Conservation (phyloP, 2,888 invertebrate species). For the Heliconius sara region DNA sequence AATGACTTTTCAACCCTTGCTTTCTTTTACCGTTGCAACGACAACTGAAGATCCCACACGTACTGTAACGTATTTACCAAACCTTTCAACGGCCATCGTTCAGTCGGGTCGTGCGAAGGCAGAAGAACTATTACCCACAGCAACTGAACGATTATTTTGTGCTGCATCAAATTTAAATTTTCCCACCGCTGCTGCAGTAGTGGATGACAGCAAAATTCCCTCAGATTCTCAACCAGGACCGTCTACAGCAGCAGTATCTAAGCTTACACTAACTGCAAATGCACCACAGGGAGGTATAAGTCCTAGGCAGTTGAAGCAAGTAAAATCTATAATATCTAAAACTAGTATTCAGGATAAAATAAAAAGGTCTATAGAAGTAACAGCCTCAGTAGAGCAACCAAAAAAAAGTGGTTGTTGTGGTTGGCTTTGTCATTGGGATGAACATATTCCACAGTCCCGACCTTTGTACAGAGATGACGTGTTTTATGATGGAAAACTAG, state of each 20-base stretch:
- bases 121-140: constrained; percentile 54
- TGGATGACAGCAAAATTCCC: constrained; percentile 55
- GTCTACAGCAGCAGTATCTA: constrained; percentile 62
- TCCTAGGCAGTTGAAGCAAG: constrained; percentile 67
- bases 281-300: constrained; percentile 65
- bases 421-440: constrained; percentile 68
- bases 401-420: constrained; percentile 64
- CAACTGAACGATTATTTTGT: constrained; percentile 60
- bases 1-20: constrained; percentile 70
- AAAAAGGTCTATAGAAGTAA: constrained; percentile 57
- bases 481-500: constrained; percentile 71
- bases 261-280: constrained; percentile 63
- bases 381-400: constrained; percentile 52
- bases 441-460: constrained; percentile 67
- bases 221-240: constrained; percentile 60
- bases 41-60: constrained; percentile 66
- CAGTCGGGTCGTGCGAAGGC: constrained; percentile 54
- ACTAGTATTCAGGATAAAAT: constrained; percentile 57
- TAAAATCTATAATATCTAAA: constrained; percentile 68
- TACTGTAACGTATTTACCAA: constrained; percentile 75
- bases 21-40: constrained; percentile 67
- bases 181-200: constrained; percentile 70
- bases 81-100: constrained; percentile 57
- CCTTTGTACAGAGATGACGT: constrained; percentile 79
- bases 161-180: constrained; percentile 64